These are phyloP conservation scores for Anneissia japonica DNA, from an alignment of 35 echinoderm and acorn worm genomes.

Conservation along the genomic window DNA sequence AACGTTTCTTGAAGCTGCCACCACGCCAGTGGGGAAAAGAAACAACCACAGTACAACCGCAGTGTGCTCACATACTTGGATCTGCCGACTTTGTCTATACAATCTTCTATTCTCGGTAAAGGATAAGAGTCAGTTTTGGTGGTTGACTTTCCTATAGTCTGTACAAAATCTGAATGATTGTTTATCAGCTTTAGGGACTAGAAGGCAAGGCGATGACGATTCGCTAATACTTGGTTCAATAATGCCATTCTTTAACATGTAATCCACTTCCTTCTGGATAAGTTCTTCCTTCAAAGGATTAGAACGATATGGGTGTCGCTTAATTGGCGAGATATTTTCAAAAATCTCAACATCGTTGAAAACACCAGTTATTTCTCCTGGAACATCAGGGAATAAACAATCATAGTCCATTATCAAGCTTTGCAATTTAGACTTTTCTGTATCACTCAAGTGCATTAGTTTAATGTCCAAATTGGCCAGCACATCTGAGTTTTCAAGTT, in stretches of 20 bases:
- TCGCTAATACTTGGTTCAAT: constrained; percentile 8
- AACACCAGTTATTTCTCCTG: not conserved
- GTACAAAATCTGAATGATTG: constrained; percentile 27
- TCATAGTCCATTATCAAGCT: not conserved
- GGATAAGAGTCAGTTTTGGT: constrained; percentile 40
- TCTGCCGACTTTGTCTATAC: constrained; percentile 9
- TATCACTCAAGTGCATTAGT: not conserved
- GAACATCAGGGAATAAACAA: not conserved
- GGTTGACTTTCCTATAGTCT: constrained; percentile 66
- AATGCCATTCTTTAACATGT: constrained; percentile 28
- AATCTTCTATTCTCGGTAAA: constrained; percentile 31
- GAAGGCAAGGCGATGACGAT: not conserved
- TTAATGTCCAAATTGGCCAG: not conserved
- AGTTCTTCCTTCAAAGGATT: constrained; percentile 29
- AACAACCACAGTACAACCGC: too few relatives aligned
- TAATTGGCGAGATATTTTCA: constrained; percentile 27
- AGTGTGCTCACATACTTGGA: constrained; percentile 38
- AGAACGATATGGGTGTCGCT: constrained; percentile 54
- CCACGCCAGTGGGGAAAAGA: too few relatives aligned
- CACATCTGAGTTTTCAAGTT: constrained; percentile 14
- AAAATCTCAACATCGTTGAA: constrained; percentile 15
- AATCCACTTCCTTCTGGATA: not conserved
- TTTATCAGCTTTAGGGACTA: constrained; percentile 53
- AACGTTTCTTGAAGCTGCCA: too few relatives aligned
- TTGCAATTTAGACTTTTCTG: not conserved